Evolutionary conservation across 1,140 invertebrate genomes (phyloP), one percentile per base, ranked within the genome.

Genomic region (Mylabris phalerata): DNA sequence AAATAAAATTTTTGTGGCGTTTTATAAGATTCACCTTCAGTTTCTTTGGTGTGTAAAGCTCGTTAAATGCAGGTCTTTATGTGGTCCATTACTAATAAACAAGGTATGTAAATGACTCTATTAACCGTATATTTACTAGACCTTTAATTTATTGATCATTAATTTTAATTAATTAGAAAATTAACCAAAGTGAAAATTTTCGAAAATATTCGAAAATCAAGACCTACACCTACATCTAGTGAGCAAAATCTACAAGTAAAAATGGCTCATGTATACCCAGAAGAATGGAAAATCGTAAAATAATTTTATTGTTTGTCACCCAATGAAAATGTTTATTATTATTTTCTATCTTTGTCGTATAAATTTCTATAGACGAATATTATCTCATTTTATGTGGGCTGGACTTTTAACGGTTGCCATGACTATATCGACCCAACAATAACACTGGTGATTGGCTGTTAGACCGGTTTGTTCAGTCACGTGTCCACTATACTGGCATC

Each of bases 241-340:
- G 62, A 71, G 72, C 67, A 59, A 63, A 70, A 65, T 64, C 55
- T 61, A 64, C 64, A 74, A 73, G 61, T 65, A 71, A 63, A 64
- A 19, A 19, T 19, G 19, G 19, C 19, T 19, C 19, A 71, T 71
- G 32, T 32, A 7, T n/a, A 4, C 5, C 5, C 4, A 42, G 69
- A 60, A 67, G 56, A 60, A 66, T 60, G 66, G 59, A 68, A 71
- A 71, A 67, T 70, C 70, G 60, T 72, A 11, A n/a, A 72, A 74
- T 71, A 71, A 48, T 74, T 73, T 74, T 72, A 74, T 69, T 74
- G 71, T 73, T 74, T 71, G 64, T 64, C 65, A 62, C 72, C 72
- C 72, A 74, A 74, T 74, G 69, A 66, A 61, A 50, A 59, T 52
- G 59, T 74, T 73, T 71, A 72, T 61, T 65, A 67, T 40, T 46